phyloP scores from a whole-genome alignment of 1,140 invertebrate species.

The Gryon sp. region DNA sequence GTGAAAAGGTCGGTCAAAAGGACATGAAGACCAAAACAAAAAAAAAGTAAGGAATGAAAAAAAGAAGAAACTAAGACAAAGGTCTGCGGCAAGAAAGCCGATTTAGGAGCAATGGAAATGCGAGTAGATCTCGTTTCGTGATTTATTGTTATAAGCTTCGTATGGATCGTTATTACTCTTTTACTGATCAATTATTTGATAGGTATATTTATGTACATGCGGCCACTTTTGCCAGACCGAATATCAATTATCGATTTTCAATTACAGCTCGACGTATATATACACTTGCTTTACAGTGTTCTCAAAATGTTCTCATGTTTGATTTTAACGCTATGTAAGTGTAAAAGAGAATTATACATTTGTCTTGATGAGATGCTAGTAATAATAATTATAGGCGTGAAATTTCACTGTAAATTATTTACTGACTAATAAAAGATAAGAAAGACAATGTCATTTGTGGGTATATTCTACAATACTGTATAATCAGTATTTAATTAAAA shows the following conservation, averaged over 20 bases:
- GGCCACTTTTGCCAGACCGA: background rate
- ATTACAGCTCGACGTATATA: slow-evolving; percentile 1
- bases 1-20: slow-evolving; percentile 48
- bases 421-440: too few relatives aligned
- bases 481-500: too few relatives aligned
- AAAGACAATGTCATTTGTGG: too few relatives aligned
- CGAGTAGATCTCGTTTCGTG: slow-evolving; percentile 45
- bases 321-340: too few relatives aligned
- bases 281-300: background rate
- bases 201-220: slow-evolving; percentile 35
- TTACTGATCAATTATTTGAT: slow-evolving; percentile 61
- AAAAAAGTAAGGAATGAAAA: too few relatives aligned
- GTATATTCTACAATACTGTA: too few relatives aligned
- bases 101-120: slow-evolving; percentile 41
- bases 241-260: slow-evolving; percentile 55
- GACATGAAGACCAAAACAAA: slow-evolving; percentile 48
- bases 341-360: too few relatives aligned
- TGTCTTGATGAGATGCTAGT: too few relatives aligned
- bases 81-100: slow-evolving; percentile 34
- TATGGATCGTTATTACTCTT: slow-evolving; percentile 37
- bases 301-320: too few relatives aligned
- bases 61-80: too few relatives aligned
- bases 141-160: slow-evolving; percentile 47
- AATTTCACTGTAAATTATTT: too few relatives aligned
- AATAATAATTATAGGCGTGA: too few relatives aligned